Evolutionary conservation across 2,888 invertebrate genomes (phyloP).

Genomic region (Mimachlamys varia): DNA sequence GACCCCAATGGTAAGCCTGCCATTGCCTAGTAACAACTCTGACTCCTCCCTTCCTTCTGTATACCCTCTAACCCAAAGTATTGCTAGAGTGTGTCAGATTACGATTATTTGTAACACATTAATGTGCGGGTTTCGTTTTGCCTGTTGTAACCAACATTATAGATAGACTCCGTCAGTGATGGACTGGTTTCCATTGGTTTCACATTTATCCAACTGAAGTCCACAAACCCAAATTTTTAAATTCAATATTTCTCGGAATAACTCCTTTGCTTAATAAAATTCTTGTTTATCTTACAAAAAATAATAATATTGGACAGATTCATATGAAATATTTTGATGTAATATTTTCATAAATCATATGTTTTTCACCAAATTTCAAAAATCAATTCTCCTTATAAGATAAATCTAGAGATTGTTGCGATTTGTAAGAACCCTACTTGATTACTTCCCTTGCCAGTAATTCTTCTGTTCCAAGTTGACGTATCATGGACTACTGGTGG

Average conservation of each 20-base stretch:
- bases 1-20: slow-evolving; percentile 47
- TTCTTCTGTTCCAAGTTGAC: neutral
- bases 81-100: slow-evolving; percentile 16
- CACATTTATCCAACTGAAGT: neutral
- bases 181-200: no score
- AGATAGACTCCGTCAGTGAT: neutral
- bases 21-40: slow-evolving; percentile 24
- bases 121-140: neutral
- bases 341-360: neutral
- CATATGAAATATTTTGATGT: neutral
- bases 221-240: neutral
- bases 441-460: neutral
- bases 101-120: neutral
- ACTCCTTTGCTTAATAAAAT: neutral
- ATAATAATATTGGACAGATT: no score
- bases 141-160: neutral
- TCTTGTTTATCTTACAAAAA: neutral
- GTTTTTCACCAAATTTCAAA: no score
- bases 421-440: no score
- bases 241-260: neutral
- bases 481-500: neutral
- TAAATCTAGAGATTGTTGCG: no score
- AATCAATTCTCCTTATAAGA: neutral
- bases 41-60: neutral
- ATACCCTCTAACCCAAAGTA: slow-evolving; percentile 28